Evolutionary conservation across 2,113 vertebrate species (phyloP), one percentile per base, ranked within the genome.

Genomic region (Trichechus manatus): DNA sequence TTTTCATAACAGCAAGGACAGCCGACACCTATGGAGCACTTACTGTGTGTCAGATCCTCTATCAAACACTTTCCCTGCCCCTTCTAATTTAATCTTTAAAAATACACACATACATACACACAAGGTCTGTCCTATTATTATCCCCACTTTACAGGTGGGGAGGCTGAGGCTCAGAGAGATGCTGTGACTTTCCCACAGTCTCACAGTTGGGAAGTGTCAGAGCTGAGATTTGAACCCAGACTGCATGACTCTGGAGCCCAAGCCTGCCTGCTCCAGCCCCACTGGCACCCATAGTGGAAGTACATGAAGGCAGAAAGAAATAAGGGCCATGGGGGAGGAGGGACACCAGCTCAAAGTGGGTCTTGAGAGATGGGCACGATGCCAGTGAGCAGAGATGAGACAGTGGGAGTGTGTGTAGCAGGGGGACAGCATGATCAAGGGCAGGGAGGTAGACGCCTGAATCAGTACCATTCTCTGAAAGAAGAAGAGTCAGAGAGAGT

Each of bases 261-360:
- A 1, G 6, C 39, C 6, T 64, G 6, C 39, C 6, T 64, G 33
- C 23, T 39, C 82, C 74, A 29, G 42, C 20, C 5, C 9, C 6
- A 11, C 0, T 1, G 50, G 36, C 10, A 11, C 14, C 72, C 7
- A 22, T 1, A 0, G 6, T 9, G 9, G n/a, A 53, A 63, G 56
- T 1, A 2, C 0, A 1, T 1, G 66, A 47, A 36, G 47, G 22
- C 0, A 14, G 27, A 36, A 3, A 13, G 15, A 59, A 13, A 1
- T 5, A 64, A 53, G 75, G 68, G 13, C 25, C 1, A 5, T 2
- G 33, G 31, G n/a, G 11, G 11, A 3, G 1, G 47, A 44, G 33
- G 29, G 23, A 36, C 9, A 53, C 59, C 31, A 22, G 84, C 23
- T 56, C 50, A 84, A 4, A 2, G 6, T 29, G 61, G 39, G 31